phyloP scores from a whole-genome alignment of 2,888 invertebrate species.

The Ectemnius lituratus region DNA sequence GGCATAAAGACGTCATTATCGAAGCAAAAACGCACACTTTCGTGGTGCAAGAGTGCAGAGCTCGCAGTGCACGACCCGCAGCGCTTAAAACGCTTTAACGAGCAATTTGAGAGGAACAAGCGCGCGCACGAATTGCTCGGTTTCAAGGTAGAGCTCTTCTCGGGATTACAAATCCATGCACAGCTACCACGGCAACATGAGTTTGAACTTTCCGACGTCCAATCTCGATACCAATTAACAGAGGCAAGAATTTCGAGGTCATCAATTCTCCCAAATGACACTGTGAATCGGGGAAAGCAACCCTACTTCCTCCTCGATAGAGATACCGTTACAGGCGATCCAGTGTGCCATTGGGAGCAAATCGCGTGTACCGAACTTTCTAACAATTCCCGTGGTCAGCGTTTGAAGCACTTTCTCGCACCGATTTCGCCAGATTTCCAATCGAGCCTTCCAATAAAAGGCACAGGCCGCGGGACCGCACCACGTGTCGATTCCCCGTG shows the following conservation, averaged over 20 bases:
- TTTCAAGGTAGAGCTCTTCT: neutral
- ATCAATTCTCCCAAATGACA: neutral
- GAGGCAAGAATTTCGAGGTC: conserved; percentile 16
- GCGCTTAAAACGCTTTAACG: conserved; percentile 10
- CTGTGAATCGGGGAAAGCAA: no score
- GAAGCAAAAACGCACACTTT: conserved; percentile 46
- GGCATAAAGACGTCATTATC: conserved; percentile 42
- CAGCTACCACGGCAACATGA: neutral
- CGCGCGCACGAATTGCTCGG: neutral
- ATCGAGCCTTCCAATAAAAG: conserved; percentile 31
- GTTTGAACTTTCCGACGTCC: conserved; percentile 4
- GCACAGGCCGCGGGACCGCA: neutral
- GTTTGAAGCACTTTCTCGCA: conserved; percentile 32
- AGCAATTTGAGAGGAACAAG: conserved; percentile 2
- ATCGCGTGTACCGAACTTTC: conserved; percentile 28
- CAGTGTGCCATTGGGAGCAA: neutral
- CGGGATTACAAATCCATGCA: neutral
- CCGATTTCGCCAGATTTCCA: conserved; percentile 16
- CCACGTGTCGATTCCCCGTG: conserved; percentile 5
- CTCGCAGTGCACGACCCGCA: conserved; percentile 24
- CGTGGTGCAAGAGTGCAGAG: conserved; percentile 44
- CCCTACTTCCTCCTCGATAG: no score
- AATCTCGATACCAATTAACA: conserved; percentile 31
- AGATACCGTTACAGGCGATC: no score
- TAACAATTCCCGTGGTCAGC: conserved; percentile 19